Conservation (phyloP, 2,888 invertebrate species). For the Drosophila colorata region DNA sequence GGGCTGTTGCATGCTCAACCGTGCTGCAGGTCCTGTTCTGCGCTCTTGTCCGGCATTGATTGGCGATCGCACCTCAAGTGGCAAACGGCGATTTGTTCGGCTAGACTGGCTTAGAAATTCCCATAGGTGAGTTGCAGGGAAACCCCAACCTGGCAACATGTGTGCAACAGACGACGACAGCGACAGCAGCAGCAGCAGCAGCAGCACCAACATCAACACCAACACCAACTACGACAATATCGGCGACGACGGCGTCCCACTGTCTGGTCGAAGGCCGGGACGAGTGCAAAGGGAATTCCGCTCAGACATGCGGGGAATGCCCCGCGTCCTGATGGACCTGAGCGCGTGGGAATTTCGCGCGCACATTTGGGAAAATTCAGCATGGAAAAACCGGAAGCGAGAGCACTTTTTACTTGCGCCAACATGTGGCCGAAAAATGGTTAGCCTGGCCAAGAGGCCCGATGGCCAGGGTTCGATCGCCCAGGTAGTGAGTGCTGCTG, state of each 20-base stretch:
- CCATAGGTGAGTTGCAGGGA: conserved; percentile 66
- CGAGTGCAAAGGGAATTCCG: conserved; percentile 73
- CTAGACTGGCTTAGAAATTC: conserved; percentile 68
- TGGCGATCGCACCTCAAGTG: conserved; percentile 39
- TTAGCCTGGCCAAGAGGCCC: conserved; percentile 2
- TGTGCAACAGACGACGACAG: conserved; percentile 71
- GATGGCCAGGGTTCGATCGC: not conserved
- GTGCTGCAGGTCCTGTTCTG: conserved; percentile 33
- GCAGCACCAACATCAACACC: conserved; percentile 10
- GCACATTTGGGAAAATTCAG: conserved; percentile 66
- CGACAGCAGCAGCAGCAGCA: not conserved
- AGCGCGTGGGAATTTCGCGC: conserved; percentile 77
- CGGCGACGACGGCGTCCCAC: conserved; percentile 62
- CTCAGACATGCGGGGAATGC: conserved; percentile 63
- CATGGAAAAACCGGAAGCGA: conserved; percentile 74
- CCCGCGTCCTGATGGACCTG: conserved; percentile 40
- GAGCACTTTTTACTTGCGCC: conserved; percentile 63
- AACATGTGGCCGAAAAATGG: conserved; percentile 70
- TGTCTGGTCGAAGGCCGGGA: conserved; percentile 41
- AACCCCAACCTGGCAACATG: conserved; percentile 73
- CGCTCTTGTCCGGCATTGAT: conserved; percentile 5
- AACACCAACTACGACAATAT: conserved; percentile 40
- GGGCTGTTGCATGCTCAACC: conserved; percentile 32
- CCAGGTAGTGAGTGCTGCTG: conserved; percentile 67
- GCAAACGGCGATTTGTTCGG: conserved; percentile 10